Evolutionary conservation across 2,888 invertebrate genomes (phyloP).

Genomic region (Dasysyrphus tricinctus): DNA sequence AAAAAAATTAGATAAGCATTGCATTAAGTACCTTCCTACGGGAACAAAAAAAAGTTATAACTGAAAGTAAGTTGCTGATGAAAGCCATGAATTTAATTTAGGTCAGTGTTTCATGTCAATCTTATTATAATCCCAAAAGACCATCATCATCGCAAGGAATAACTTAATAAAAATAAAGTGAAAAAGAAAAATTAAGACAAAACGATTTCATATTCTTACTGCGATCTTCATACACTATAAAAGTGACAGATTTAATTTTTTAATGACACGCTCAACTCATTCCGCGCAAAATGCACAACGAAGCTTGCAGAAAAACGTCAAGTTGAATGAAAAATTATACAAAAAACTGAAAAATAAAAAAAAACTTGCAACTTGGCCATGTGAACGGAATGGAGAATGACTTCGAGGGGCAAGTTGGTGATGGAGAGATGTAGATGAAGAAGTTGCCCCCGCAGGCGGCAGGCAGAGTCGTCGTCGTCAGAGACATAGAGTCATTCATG

Average conservation of each 20-base stretch:
- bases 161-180: not conserved
- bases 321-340: constrained; percentile 34
- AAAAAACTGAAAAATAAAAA: not conserved
- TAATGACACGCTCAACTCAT: constrained; percentile 64
- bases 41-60: not conserved
- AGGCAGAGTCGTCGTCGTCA: not conserved
- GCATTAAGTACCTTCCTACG: constrained; percentile 11
- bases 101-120: constrained; percentile 66
- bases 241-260: constrained; percentile 61
- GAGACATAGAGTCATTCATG: constrained; percentile 60
- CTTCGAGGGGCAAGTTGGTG: constrained; percentile 15
- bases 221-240: constrained; percentile 46
- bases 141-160: not conserved
- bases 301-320: constrained; percentile 24
- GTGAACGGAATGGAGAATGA: constrained; percentile 62
- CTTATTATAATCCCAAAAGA: constrained; percentile 40
- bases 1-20: constrained; percentile 38
- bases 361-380: constrained; percentile 62
- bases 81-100: constrained; percentile 47
- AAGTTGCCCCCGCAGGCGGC: constrained; percentile 42
- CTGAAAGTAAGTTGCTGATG: not conserved
- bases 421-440: constrained; percentile 32
- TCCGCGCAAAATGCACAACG: constrained; percentile 30
- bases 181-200: constrained; percentile 28
- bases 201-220: constrained; percentile 64